Evolutionary conservation across 2,797 vertebrate species (phyloP).

Genomic region (Lepidocolaptes lacrymiger): DNA sequence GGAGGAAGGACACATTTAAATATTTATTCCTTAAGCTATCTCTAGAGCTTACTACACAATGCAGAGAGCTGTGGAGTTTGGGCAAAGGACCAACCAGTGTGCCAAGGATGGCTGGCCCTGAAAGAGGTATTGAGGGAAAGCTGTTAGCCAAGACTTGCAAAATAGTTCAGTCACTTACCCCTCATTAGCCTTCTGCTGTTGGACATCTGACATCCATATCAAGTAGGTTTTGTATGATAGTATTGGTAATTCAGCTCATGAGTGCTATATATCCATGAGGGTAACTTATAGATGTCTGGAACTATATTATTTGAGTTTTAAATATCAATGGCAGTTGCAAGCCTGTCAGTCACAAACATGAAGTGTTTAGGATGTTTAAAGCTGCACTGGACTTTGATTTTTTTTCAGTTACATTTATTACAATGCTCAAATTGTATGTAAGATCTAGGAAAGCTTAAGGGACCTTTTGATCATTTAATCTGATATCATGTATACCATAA

Average conservation of each 20-base stretch:
- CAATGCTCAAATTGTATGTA: neutral
- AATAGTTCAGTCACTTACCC: neutral
- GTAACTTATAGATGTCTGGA: slow-evolving; percentile 6
- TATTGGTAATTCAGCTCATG: slow-evolving; percentile 35
- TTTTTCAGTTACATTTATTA: neutral
- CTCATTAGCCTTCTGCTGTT: slow-evolving; percentile 26
- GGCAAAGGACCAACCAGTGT: neutral
- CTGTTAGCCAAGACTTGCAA: neutral
- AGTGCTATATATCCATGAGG: neutral
- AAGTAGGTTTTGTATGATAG: neutral
- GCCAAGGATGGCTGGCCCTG: neutral
- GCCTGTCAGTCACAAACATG: neutral
- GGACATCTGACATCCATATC: slow-evolving; percentile 15
- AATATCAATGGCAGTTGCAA: neutral
- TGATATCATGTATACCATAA: neutral
- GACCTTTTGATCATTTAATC: neutral
- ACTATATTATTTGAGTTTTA: neutral
- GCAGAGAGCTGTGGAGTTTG: neutral
- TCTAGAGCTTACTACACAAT: neutral
- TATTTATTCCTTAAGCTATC: neutral
- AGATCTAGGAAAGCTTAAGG: neutral
- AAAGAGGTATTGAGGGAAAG: slow-evolving; percentile 7
- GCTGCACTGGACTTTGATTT: neutral
- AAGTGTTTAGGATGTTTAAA: neutral
- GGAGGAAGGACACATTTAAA: neutral